Base-by-base conservation (phyloP, 1,140 invertebrate genomes). In the Ceratitis capitata region DNA sequence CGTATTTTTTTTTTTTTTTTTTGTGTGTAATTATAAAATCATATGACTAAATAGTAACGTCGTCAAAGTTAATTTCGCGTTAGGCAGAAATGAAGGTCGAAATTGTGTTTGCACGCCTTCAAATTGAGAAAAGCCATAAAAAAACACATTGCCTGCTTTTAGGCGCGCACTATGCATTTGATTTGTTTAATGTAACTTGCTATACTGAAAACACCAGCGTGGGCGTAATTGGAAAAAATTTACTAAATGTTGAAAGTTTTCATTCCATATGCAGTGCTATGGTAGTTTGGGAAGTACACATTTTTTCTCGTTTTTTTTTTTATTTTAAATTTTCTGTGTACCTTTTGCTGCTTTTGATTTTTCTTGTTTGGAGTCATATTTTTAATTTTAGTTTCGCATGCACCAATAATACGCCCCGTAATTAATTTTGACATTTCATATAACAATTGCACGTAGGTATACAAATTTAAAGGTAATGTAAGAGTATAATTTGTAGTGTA, bases 351-450 rank as follows among this genome's bases (percentile, higher is more conserved):
- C 32, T 19, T 69, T 35, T n/a, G n/a, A n/a, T n/a, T n/a, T n/a
- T n/a, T n/a, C n/a, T n/a, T 14, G n/a, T 69, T 35, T 69, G 69
- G 10, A 78, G 69, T 26, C 69, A 26, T 9, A 78, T 10, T 78
- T 78, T 78, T 78, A 78, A 78, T 78, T 78, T 45, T 19, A 78
- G 35, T 78, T 78, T 78, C n/a, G 39, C 69, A 78, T 78, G 69
- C 69, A 47, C 2, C 69, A 19, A 23, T 23, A 45, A 78, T 42
- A 78, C 69, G 69, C 69, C 69, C 69, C 42, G 39, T 39, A 78
- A 78, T 78, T 78, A 78, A 78, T 10, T 47, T 16, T 78, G 69
- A 78, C 69, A 39, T 78, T 78, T 78, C 45, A 78, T 78, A 47
- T 78, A 45, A 45, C 19, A 78, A 78, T 32, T 39, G 29, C 14